Base-by-base conservation (phyloP, 2,113 vertebrate genomes). In the Mus pahari region DNA sequence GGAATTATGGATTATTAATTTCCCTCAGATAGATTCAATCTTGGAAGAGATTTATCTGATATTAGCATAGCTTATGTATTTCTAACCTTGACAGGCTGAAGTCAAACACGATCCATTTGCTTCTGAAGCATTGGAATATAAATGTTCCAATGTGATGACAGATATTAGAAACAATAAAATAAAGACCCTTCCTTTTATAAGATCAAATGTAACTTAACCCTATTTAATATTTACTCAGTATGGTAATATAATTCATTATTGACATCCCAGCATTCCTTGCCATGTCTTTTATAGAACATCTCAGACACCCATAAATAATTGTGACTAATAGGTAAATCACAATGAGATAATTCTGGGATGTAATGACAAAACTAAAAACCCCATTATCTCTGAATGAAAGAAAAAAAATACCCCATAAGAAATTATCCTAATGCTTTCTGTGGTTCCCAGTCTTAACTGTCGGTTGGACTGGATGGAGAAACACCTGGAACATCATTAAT, bases 31-130 rank as follows among this genome's bases (percentile, higher is more conserved):
- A 78, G 16, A 88, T 66, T 91, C 77, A 84, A 62, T 83, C 62
- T 95, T 91, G 20, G 39, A 75, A 96, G 90, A 75, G 17, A 89
- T 5, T 78, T 93, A 89, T 4, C 70, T 92, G 45, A 82, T 16
- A 53, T 92, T 71, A 75, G 8, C 84, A 39, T 68, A 90, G 48
- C 6, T 79, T 58, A 50, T 62, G 12, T 22, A 78, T 96, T 93
- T 93, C 50, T 81, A 91, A 96, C 77, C 53, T 60, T 42, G 64
- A 88, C 45, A 93, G n/a, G 33, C 86, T 79, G 62, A 92, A 89
- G 39, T 8, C 45, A 93, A 90, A 77, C 4, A 60, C 33, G 64
- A 82, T 11, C 24, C 55, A 88, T 50, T 58, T 60, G 9, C 13
- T 86, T 39, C 19, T 42, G n/a, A 93, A 87, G 36, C 74, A 33